A percentile compares a stretch with the other conserved stretches of the same genome.
phyloP scores from a whole-genome alignment of 2,888 invertebrate genomes.

The Lordiphosa andalusiaca region DNA sequence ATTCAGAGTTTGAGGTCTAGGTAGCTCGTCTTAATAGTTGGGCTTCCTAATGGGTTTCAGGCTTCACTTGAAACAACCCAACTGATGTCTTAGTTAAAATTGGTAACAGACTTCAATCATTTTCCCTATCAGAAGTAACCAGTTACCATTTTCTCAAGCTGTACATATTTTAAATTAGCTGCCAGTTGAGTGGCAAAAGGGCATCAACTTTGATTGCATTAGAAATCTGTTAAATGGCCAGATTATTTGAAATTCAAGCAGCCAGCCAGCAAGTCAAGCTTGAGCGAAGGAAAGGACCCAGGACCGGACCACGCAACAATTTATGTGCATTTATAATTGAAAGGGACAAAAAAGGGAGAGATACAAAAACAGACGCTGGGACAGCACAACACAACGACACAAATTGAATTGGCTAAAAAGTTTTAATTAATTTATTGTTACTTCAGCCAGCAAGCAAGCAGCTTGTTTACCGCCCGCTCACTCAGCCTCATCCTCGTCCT shows the following conservation, averaged over 20 bases:
- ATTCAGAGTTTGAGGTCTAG: slow-evolving; percentile 1
- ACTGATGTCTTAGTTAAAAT: too few species aligned
- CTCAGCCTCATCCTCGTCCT: background rate
- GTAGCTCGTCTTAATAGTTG: too few species aligned
- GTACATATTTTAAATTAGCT: background rate
- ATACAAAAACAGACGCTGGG: slow-evolving; percentile 16
- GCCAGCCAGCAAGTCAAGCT: slow-evolving; percentile 43
- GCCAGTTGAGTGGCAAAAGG: slow-evolving; percentile 5
- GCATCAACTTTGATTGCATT: slow-evolving; percentile 40
- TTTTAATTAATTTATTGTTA: slow-evolving; percentile 75
- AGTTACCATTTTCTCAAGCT: too few species aligned
- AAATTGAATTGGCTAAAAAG: slow-evolving; percentile 76
- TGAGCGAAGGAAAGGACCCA: slow-evolving; percentile 9
- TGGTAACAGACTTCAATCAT: too few species aligned
- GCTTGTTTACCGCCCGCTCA: slow-evolving; percentile 29
- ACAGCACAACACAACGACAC: slow-evolving; percentile 62
- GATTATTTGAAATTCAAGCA: slow-evolving; percentile 70
- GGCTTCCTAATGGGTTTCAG: too few species aligned
- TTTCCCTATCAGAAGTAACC: too few species aligned
- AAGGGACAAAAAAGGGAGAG: slow-evolving; percentile 43
- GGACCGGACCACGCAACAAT: slow-evolving; percentile 48
- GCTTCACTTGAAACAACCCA: too few species aligned
- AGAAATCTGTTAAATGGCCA: slow-evolving; percentile 38
- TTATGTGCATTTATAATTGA: slow-evolving; percentile 75
- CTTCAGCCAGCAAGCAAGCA: slow-evolving; percentile 51